phyloP scores from a whole-genome alignment of 2,797 vertebrate species.

The Furcifer pardalis region DNA sequence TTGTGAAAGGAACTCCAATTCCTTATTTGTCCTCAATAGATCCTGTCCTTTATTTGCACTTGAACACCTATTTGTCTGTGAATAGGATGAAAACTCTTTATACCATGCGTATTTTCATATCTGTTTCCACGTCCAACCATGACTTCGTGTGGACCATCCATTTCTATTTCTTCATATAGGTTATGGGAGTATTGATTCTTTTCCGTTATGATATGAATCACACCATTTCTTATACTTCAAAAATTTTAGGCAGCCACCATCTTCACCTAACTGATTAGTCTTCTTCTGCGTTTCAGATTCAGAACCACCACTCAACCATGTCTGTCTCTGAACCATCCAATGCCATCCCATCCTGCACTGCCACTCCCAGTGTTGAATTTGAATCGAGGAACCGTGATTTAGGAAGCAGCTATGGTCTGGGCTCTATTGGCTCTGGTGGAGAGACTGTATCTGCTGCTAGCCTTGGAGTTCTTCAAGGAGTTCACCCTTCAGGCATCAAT shows the following conservation, averaged over 20 bases:
- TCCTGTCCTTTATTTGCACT: too few relatives aligned
- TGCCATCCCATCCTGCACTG: not conserved
- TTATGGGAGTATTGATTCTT: too few relatives aligned
- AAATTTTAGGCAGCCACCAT: too few relatives aligned
- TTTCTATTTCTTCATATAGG: too few relatives aligned
- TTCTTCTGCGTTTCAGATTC: not conserved
- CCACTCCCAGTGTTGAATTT: not conserved
- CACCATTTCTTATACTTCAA: too few relatives aligned
- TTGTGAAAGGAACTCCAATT: too few relatives aligned
- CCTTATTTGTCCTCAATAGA: too few relatives aligned
- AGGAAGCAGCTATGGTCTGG: not conserved
- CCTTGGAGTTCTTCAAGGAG: not conserved
- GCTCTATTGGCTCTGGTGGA: not conserved
- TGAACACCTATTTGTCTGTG: too few relatives aligned
- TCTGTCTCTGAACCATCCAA: not conserved
- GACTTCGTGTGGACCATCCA: not conserved
- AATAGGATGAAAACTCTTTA: too few relatives aligned
- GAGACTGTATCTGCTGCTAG: rapidly evolving
- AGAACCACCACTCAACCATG: not conserved
- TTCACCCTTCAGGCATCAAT: not conserved
- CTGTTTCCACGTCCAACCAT: too few relatives aligned
- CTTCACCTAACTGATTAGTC: not conserved
- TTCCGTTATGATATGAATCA: too few relatives aligned
- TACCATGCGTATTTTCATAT: too few relatives aligned
- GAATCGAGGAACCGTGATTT: not conserved